Evolutionary conservation across 2,113 vertebrate genomes (phyloP).

Genomic region (Eira barbara): DNA sequence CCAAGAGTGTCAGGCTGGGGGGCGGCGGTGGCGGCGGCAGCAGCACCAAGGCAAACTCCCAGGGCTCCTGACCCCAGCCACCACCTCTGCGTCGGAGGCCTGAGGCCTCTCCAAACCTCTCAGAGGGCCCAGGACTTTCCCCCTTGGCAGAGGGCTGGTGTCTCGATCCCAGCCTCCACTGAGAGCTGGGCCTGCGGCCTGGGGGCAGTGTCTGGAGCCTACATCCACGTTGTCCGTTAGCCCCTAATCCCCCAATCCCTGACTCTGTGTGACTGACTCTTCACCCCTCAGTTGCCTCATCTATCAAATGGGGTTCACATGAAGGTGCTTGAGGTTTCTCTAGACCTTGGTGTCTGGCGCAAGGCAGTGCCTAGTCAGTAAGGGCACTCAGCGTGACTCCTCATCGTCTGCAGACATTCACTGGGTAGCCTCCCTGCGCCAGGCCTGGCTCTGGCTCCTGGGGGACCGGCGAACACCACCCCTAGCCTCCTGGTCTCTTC

Average conservation of each 20-base stretch:
- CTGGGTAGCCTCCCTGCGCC: background rate
- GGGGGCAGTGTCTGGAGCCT: fast-evolving
- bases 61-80: background rate
- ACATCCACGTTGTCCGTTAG: background rate
- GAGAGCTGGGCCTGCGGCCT: fast-evolving
- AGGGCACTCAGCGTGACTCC: background rate
- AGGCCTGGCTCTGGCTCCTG: background rate
- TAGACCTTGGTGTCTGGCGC: background rate
- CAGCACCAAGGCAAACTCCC: background rate
- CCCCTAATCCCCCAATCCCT: background rate
- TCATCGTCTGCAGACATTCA: background rate
- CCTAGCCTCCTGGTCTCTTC: background rate
- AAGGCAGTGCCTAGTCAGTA: background rate
- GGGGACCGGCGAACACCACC: background rate
- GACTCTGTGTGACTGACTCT: background rate
- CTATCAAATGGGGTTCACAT: background rate
- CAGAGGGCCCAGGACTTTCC: too few species aligned
- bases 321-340: background rate
- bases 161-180: fast-evolving
- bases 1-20: background rate
- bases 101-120: background rate
- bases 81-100: background rate
- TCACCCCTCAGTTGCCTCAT: background rate
- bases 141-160: background rate
- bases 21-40: fast-evolving